Percentiles rank a stretch among this genome's conserved stretches.
phyloP scores from a whole-genome alignment of 1,140 invertebrate genomes.

The Magallana gigas region DNA sequence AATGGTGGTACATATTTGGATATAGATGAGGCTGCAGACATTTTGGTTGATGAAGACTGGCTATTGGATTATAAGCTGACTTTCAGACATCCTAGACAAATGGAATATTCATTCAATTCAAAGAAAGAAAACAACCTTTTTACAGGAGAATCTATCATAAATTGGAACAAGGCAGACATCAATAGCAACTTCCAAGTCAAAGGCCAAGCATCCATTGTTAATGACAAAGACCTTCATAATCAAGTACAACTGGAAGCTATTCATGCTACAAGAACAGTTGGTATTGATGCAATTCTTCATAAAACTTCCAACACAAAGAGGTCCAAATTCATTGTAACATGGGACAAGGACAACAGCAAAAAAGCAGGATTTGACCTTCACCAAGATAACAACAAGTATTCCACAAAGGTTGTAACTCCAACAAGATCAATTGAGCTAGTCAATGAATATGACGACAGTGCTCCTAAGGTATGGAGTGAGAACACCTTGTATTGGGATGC shows the following conservation, averaged over 20 bases:
- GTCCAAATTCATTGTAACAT: constrained; percentile 49
- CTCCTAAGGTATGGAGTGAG: constrained; percentile 47
- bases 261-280: constrained; percentile 61
- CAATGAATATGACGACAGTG: constrained; percentile 47
- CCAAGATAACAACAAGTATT: constrained; percentile 32
- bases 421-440: constrained; percentile 56
- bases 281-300: constrained; percentile 48
- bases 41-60: background rate
- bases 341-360: constrained; percentile 58
- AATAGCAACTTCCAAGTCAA: constrained; percentile 61
- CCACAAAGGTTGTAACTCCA: constrained; percentile 51
- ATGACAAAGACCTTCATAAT: constrained; percentile 16
- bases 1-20: constrained; percentile 67
- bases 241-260: constrained; percentile 58
- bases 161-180: constrained; percentile 68
- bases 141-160: constrained; percentile 57
- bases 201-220: constrained; percentile 27
- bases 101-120: constrained; percentile 61
- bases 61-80: constrained; percentile 42
- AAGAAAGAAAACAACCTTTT: constrained; percentile 53
- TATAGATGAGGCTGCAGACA: constrained; percentile 48
- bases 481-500: constrained; percentile 70
- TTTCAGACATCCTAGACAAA: constrained; percentile 60
- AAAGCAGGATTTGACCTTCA: constrained; percentile 47
- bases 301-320: background rate